Evolutionary conservation across 2,113 vertebrate species (phyloP).

Genomic region (Festucalex cinctus): DNA sequence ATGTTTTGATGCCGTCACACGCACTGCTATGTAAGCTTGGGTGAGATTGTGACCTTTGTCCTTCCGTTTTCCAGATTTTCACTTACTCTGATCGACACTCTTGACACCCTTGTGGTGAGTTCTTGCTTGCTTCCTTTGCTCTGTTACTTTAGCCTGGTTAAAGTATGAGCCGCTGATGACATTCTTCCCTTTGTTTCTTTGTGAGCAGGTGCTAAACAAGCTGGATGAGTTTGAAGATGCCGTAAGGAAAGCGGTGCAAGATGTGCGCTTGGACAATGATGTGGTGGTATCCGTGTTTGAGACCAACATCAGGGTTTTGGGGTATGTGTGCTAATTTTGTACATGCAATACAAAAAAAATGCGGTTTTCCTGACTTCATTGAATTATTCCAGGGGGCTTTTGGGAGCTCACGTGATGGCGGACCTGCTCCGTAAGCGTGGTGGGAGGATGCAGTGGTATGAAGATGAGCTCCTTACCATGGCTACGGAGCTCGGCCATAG

Average conservation of each 20-base stretch:
- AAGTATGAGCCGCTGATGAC: not conserved
- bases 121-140: not conserved
- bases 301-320: constrained; percentile 80
- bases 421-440: constrained; percentile 89
- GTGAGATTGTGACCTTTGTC: not conserved
- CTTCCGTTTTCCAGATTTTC: constrained; percentile 67
- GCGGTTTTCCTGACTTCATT: not conserved
- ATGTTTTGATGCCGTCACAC: no score
- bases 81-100: constrained; percentile 77
- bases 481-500: constrained; percentile 93
- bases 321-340: constrained; percentile 51
- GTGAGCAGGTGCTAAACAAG: constrained; percentile 73
- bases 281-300: constrained; percentile 82
- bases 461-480: constrained; percentile 90
- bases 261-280: constrained; percentile 77
- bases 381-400: constrained; percentile 78
- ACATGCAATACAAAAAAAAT: not conserved
- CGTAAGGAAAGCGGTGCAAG: constrained; percentile 67
- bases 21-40: no score
- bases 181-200: not conserved
- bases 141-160: not conserved
- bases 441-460: constrained; percentile 92
- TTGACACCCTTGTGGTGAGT: constrained; percentile 80
- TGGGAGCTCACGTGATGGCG: constrained; percentile 96
- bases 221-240: constrained; percentile 80